Evolutionary conservation across 2,113 vertebrate genomes (phyloP).

Genomic region (Argyrosomus japonicus): DNA sequence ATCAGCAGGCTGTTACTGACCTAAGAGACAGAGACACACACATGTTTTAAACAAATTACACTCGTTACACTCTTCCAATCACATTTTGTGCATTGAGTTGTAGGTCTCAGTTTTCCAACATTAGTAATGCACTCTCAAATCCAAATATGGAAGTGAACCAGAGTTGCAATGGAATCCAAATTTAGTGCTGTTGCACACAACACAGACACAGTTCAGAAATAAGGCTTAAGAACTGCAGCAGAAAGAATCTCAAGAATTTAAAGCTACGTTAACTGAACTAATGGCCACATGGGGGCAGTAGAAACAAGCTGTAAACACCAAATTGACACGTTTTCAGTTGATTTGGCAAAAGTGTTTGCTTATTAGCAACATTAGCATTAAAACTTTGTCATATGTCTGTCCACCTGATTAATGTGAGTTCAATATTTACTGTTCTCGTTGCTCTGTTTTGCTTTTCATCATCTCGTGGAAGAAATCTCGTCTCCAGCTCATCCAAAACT

Average conservation of each 20-base stretch:
- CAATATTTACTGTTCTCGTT: background rate
- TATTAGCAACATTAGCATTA: background rate
- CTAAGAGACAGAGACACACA: conserved; percentile 78
- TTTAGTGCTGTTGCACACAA: background rate
- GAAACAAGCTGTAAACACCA: background rate
- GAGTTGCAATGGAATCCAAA: background rate
- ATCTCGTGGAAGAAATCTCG: background rate
- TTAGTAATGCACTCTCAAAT: background rate
- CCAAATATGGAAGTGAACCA: background rate
- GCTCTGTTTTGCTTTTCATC: background rate
- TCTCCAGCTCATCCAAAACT: too few species aligned
- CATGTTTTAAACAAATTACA: conserved; percentile 2
- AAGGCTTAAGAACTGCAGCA: too few species aligned
- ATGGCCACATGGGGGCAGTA: background rate
- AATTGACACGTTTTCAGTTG: background rate
- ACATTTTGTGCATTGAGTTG: background rate
- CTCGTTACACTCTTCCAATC: background rate
- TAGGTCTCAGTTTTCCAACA: background rate
- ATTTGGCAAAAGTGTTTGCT: background rate
- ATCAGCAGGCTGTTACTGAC: conserved; percentile 93
- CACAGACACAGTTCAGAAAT: background rate
- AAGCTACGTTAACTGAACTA: background rate
- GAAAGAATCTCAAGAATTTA: background rate
- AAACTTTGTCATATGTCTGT: background rate
- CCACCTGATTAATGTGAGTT: background rate